Evolutionary conservation across 2,113 vertebrate genomes (phyloP).

Genomic region (Scartelaos histophorus): DNA sequence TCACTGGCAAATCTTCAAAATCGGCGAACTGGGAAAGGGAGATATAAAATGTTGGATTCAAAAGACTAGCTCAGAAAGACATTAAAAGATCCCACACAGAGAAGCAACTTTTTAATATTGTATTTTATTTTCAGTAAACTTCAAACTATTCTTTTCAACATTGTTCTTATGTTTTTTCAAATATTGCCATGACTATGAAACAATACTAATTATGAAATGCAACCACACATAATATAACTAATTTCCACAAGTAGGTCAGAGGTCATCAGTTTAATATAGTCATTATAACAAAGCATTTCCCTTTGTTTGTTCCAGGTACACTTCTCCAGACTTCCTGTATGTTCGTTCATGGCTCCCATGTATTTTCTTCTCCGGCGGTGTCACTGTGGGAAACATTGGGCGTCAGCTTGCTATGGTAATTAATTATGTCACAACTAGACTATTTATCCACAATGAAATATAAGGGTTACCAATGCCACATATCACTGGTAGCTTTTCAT

Average conservation of each 20-base stretch:
- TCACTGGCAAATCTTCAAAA: slow-evolving; percentile 32
- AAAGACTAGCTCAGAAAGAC: slow-evolving; percentile 29
- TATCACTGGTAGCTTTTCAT: neutral
- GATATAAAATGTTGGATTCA: slow-evolving; percentile 12
- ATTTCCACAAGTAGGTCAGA: neutral
- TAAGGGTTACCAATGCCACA: no score
- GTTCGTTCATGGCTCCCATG: slow-evolving; percentile 98
- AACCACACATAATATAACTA: neutral
- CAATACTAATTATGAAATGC: neutral
- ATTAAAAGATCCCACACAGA: slow-evolving; percentile 14
- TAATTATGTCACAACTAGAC: neutral
- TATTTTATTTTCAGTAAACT: slow-evolving; percentile 19
- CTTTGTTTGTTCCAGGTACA: slow-evolving; percentile 81
- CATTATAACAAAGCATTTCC: neutral
- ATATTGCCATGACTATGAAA: neutral
- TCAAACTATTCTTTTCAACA: neutral
- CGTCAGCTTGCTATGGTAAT: slow-evolving; percentile 95
- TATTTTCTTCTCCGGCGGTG: slow-evolving; percentile 98
- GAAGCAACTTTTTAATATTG: neutral
- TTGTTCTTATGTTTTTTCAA: neutral
- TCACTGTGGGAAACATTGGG: slow-evolving; percentile 97
- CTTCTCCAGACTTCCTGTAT: slow-evolving; percentile 94
- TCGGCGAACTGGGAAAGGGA: slow-evolving; percentile 16
- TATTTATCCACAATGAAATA: neutral
- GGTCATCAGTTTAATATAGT: neutral